Conservation (phyloP, 2,888 invertebrate genomes). For the Encarsia formosa region DNA sequence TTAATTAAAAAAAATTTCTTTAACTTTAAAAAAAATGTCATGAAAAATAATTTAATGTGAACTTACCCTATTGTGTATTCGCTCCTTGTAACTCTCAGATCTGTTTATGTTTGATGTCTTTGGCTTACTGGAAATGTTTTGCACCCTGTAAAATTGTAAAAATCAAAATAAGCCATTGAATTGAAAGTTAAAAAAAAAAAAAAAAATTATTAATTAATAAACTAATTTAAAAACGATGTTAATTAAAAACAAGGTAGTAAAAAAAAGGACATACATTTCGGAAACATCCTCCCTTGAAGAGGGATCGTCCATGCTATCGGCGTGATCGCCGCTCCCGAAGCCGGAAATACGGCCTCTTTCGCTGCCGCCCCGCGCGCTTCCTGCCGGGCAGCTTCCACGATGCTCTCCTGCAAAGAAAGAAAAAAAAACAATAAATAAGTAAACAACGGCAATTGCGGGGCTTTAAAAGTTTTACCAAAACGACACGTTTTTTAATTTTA, state of each 20-base stretch:
- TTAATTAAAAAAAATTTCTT: too few relatives aligned
- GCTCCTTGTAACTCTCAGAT: constrained; percentile 71
- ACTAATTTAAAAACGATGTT: background rate
- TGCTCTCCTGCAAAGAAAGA: constrained; percentile 48
- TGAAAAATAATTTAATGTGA: too few relatives aligned
- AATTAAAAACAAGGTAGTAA: background rate
- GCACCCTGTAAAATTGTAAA: constrained; percentile 40
- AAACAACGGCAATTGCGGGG: too few relatives aligned
- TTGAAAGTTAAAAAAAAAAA: too few relatives aligned
- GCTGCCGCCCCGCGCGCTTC: constrained; percentile 43
- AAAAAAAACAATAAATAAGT: too few relatives aligned
- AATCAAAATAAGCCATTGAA: too few relatives aligned
- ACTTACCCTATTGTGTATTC: constrained; percentile 56
- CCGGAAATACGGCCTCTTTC: constrained; percentile 47
- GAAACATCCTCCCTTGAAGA: constrained; percentile 49
- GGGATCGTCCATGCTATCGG: constrained; percentile 47
- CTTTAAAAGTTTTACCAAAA: too few relatives aligned
- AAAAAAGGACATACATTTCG: constrained; percentile 43
- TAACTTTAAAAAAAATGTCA: too few relatives aligned
- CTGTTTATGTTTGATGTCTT: constrained; percentile 57
- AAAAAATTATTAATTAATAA: background rate
- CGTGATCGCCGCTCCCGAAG: constrained; percentile 44
- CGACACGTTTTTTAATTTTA: too few relatives aligned
- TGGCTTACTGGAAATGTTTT: constrained; percentile 51
- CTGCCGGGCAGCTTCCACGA: constrained; percentile 45